Conservation (phyloP, 2,888 invertebrate species). For the Plagiodera versicolora region DNA sequence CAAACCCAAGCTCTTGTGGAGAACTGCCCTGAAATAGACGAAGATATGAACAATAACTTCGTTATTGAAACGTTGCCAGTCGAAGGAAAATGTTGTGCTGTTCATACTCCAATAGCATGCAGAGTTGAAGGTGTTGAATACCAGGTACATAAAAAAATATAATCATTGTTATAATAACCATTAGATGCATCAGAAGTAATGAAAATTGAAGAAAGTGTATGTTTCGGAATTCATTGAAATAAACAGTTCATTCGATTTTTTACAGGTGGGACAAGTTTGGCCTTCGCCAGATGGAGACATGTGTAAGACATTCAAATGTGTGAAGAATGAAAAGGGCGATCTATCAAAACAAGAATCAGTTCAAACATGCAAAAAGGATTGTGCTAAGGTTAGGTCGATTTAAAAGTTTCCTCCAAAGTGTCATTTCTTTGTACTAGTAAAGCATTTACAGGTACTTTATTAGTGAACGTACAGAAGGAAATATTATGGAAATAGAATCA, state of each 20-base stretch:
- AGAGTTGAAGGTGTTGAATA: slow-evolving; percentile 56
- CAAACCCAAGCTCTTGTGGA: slow-evolving; percentile 60
- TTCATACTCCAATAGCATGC: slow-evolving; percentile 60
- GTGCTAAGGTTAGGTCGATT: slow-evolving; percentile 46
- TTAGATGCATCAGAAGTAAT: no score
- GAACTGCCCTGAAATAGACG: slow-evolving; percentile 58
- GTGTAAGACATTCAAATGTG: slow-evolving; percentile 62
- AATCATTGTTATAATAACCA: no score
- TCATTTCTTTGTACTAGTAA: no score
- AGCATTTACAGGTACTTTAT: no score
- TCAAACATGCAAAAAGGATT: slow-evolving; percentile 59
- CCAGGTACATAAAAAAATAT: slow-evolving; percentile 48
- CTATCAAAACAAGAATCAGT: slow-evolving; percentile 59
- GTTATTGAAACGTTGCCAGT: slow-evolving; percentile 56
- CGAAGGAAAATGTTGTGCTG: slow-evolving; percentile 62
- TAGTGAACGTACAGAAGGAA: no score
- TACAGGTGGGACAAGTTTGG: slow-evolving; percentile 48
- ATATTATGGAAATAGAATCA: no score
- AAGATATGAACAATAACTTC: slow-evolving; percentile 55
- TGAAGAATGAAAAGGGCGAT: slow-evolving; percentile 54
- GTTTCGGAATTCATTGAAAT: background rate
- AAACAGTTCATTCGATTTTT: background rate
- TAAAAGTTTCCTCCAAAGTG: no score
- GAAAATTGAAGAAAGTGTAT: no score
- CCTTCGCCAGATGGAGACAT: slow-evolving; percentile 55